Evolutionary conservation across 53 echinoderm and acorn worm genomes (phyloP).

Genomic region (Luidia sarsii): DNA sequence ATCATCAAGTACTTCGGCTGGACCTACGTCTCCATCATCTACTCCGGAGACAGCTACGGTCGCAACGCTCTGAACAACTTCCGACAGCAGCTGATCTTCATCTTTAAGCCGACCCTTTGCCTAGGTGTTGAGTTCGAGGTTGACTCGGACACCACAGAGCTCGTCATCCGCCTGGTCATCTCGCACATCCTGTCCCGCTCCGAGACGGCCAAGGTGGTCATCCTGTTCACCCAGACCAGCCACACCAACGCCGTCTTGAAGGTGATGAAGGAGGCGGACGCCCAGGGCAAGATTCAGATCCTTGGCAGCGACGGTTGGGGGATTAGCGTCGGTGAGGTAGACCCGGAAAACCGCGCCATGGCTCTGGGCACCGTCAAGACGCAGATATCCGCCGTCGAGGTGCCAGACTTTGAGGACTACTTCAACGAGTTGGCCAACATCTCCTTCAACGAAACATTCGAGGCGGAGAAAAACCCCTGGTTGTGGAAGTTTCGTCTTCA

Average conservation of each 20-base stretch:
- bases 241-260: conserved; percentile 65
- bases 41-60: conserved; percentile 68
- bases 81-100: conserved; percentile 16
- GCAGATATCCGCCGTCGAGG: conserved; percentile 56
- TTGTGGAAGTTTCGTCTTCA: neutral
- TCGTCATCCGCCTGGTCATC: neutral
- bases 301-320: conserved; percentile 90
- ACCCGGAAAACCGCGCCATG: conserved; percentile 25
- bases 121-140: conserved; percentile 52
- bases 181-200: neutral
- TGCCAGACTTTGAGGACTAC: conserved; percentile 65
- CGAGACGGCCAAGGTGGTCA: conserved; percentile 60
- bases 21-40: conserved; percentile 59
- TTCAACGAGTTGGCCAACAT: conserved; percentile 24
- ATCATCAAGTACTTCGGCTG: conserved; percentile 47
- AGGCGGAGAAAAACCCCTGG: conserved; percentile 44
- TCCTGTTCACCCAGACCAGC: conserved; percentile 61
- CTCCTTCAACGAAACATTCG: neutral
- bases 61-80: conserved; percentile 52
- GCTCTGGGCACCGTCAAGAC: conserved; percentile 74
- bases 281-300: conserved; percentile 62
- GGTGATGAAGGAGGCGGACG: conserved; percentile 31
- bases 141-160: neutral
- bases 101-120: neutral
- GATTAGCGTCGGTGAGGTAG: conserved; percentile 75